Evolutionary conservation across 2,113 vertebrate genomes (phyloP), one percentile per base, ranked within the genome.

Genomic region (Xiphophorus couchianus): DNA sequence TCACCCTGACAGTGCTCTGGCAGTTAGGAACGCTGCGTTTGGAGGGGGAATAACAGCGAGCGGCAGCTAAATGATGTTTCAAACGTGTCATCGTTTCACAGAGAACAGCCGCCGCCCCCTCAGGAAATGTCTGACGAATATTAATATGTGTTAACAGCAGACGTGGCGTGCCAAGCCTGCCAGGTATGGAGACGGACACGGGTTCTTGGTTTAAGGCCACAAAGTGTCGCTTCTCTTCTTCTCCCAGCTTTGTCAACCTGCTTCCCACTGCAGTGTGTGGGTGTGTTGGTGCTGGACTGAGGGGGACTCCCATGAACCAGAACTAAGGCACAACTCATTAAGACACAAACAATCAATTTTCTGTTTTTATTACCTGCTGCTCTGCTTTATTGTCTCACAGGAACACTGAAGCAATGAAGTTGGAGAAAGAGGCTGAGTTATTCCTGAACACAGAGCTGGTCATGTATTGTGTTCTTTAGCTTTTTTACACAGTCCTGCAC

Each of bases 101-200:
- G 85, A 80, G 76, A 76, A 66, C 83, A 62, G 69, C 35, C 71
- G 0, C 61, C 30, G 62, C 77, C 87, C 85, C 88, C 90, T 70
- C 61, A 70, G 90, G 90, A 91, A 37, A 75, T 12, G 73, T 70
- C 76, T 80, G 88, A 92, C 92, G 89, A 93, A 92, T 93, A 94
- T 94, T 92, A 89, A 92, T 90, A 75, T 15, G 77, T 60, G 81
- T 70, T 85, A 90, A 92, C 85, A 86, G 77, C 86, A 78, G 86
- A n/a, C 72, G 82, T 67, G 17, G 80, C n/a, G 39, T 77, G 78
- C 81, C 79, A 91, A 67, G 78, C 83, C 73, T 88, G 92, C 90
- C 88, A 89, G 89, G 85, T 81, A 70, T 76, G 76, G 77, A 87
- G 87, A 90, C 77, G 71, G 75, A 87, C 86, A 90, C 83, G 77